These are phyloP conservation scores for Corynorhinus townsendii DNA, from an alignment of 2,113 vertebrate genomes.

Conservation along the genomic window DNA sequence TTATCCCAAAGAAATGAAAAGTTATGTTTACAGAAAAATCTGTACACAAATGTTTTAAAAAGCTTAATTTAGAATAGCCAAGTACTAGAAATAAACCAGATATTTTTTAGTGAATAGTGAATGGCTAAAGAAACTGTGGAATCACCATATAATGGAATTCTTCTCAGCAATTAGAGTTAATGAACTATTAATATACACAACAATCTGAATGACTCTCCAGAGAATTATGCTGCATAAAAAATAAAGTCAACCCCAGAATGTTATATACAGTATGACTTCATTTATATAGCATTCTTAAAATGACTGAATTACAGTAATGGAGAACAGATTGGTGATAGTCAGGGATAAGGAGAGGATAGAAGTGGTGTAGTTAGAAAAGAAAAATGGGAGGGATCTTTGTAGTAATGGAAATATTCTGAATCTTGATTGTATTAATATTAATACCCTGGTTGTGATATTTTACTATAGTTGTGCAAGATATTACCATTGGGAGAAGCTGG, in stretches of 20 bases:
- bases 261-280: neutral
- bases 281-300: neutral
- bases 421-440: neutral
- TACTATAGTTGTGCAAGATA: neutral
- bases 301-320: neutral
- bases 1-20: neutral
- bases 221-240: neutral
- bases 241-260: neutral
- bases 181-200: neutral
- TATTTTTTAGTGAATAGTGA: neutral
- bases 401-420: neutral
- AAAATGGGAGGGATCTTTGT: neutral
- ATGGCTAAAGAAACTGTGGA: neutral
- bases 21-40: neutral
- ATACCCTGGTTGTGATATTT: conserved; percentile 22
- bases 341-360: neutral
- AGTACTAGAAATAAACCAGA: neutral
- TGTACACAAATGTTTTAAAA: neutral
- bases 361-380: neutral
- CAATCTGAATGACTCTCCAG: neutral
- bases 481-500: neutral
- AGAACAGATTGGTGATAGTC: neutral
- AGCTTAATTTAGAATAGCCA: neutral
- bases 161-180: neutral
- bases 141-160: neutral